phyloP scores from a whole-genome alignment of 2,113 vertebrate genomes.

The Desmodus rotundus region DNA sequence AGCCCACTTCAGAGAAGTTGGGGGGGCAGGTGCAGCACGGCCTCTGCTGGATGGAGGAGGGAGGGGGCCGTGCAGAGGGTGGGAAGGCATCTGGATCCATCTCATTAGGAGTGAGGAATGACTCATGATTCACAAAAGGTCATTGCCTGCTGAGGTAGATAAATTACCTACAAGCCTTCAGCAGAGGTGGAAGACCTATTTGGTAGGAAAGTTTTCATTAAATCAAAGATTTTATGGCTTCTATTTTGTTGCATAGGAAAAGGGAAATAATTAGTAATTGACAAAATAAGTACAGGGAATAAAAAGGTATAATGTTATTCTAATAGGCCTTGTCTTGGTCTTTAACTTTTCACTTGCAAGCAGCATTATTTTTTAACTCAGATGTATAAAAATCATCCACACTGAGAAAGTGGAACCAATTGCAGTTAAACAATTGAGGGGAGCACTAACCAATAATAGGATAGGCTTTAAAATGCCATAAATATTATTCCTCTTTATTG shows the following conservation, averaged over 20 bases:
- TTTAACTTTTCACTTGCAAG: slow-evolving; percentile 73
- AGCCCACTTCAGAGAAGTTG: background rate
- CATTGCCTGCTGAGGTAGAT: slow-evolving; percentile 70
- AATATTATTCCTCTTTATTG: slow-evolving; percentile 60
- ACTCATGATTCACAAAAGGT: slow-evolving; percentile 72
- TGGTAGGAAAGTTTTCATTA: slow-evolving; percentile 71
- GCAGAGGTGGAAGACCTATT: slow-evolving; percentile 65
- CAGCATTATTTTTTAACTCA: slow-evolving; percentile 75
- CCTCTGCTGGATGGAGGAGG: background rate
- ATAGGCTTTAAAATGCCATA: slow-evolving; percentile 57
- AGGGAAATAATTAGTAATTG: slow-evolving; percentile 74
- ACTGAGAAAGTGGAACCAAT: slow-evolving; percentile 67
- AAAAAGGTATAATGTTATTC: slow-evolving; percentile 74
- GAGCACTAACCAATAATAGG: slow-evolving; percentile 61
- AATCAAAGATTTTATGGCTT: slow-evolving; percentile 70
- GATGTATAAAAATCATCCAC: slow-evolving; percentile 71
- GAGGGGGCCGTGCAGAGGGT: background rate
- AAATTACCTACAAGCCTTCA: slow-evolving; percentile 64
- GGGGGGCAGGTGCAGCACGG: background rate
- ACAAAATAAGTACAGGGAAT: slow-evolving; percentile 68
- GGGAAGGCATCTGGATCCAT: slow-evolving; percentile 54
- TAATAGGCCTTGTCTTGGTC: slow-evolving; percentile 74
- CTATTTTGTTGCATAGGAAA: slow-evolving; percentile 74
- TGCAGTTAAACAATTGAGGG: slow-evolving; percentile 69
- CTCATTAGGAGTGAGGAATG: slow-evolving; percentile 73